Evolutionary conservation across 2,888 invertebrate genomes (phyloP).

Genomic region (Imbricaverruca yamaguchii): DNA sequence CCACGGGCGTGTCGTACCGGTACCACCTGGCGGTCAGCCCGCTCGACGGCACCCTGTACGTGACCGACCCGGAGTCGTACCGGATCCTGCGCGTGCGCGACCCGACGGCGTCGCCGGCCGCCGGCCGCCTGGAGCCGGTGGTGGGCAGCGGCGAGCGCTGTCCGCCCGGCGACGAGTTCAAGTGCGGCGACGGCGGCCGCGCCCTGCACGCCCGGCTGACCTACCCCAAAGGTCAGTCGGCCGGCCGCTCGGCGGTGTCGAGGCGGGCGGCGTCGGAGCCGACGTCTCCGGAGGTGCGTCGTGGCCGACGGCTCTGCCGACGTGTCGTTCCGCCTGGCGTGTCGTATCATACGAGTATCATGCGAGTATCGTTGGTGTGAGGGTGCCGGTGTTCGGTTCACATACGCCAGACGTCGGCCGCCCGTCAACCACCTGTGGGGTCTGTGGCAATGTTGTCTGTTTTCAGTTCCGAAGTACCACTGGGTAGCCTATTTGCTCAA

Average conservation of each 20-base stretch:
- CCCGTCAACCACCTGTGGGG: too few relatives aligned
- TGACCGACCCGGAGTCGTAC: constrained; percentile 92
- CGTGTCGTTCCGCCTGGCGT: too few relatives aligned
- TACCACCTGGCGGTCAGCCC: constrained; percentile 93
- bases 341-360: too few relatives aligned
- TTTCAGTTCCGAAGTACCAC: too few relatives aligned
- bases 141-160: constrained; percentile 93
- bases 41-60: constrained; percentile 83
- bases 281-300: too few relatives aligned
- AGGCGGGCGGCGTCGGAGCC: background rate
- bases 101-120: constrained; percentile 63
- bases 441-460: too few relatives aligned
- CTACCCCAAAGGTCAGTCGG: constrained; percentile 74
- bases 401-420: too few relatives aligned
- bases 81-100: constrained; percentile 83
- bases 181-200: constrained; percentile 90
- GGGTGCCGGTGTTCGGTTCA: too few relatives aligned
- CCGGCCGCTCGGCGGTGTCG: background rate
- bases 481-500: too few relatives aligned
- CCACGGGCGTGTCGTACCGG: constrained; percentile 92
- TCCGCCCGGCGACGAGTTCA: constrained; percentile 83
- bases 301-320: too few relatives aligned
- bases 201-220: constrained; percentile 89
- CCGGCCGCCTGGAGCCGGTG: constrained; percentile 88
- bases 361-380: too few relatives aligned